Evolutionary conservation across 2,797 vertebrate species (phyloP), one percentile per base, ranked within the genome.

Genomic region (Dipus sagitta): DNA sequence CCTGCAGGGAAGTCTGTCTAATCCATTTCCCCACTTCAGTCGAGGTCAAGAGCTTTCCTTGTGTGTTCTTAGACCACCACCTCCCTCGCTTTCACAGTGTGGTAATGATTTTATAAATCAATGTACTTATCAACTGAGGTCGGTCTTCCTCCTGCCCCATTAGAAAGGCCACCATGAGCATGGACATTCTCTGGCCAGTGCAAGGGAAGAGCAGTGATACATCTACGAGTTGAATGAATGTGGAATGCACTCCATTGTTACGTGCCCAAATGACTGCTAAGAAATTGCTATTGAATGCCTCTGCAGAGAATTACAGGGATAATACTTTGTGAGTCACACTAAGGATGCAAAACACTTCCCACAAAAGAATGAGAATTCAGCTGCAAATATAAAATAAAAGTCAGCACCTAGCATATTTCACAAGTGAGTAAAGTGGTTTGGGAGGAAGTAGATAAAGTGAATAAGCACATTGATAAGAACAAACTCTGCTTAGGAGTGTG

Each of bases 11-110:
- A 92, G 58, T 32, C 26, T 52, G 76, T 79, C 28, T 80, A 54
- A 77, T 42, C 62, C 68, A 76, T 67, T 87, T 85, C 60, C 68
- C 30, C 4, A 74, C 10, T 52, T 32, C 2, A 80, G 64, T 70
- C 23, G 21, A 92, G 32, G 30, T 67, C 86, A 60, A 90, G 47
- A 52, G 65, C 4, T 88, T 92, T 86, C 62, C 60, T 89, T 79
- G 6, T 20, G 30, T 38, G 9, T 77, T 83, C 54, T 90, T 18
- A 20, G 34, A 77, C 54, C 23, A 38, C 6, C 6, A 7, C 52
- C n/a, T 67, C 64, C 15, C 90, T 30, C n/a, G 74, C 71, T 77
- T 93, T 76, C 47, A 62, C 58, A 78, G 10, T 34, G 24, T 34
- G 11, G 3, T 34, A 77, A 75, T 92, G 74, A 76, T 72, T 79